Percentiles rank a stretch among this genome's conserved stretches.
Evolutionary conservation across 2,113 vertebrate species (phyloP).

Genomic region (Lophochroa leadbeateri): DNA sequence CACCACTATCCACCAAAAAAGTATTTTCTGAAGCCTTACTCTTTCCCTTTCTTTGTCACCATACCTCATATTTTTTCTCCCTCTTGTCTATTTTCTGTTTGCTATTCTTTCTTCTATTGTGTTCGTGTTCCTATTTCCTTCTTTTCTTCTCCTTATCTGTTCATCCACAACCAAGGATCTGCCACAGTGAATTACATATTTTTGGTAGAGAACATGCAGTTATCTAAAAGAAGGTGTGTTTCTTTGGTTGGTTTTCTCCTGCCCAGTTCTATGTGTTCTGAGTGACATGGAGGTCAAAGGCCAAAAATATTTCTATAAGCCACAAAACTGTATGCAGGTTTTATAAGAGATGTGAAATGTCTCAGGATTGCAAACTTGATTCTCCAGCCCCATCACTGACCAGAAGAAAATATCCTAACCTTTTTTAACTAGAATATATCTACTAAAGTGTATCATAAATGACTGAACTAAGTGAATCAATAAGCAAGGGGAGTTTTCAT

Average conservation of each 20-base stretch:
- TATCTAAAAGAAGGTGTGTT: neutral
- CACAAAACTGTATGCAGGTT: neutral
- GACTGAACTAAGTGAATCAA: slow-evolving; percentile 57
- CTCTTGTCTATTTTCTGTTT: neutral
- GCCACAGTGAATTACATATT: neutral
- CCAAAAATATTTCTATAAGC: neutral
- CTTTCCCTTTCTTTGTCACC: neutral
- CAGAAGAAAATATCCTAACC: neutral
- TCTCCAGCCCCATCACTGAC: neutral
- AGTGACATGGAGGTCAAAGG: neutral
- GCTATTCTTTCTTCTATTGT: neutral
- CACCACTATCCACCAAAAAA: neutral
- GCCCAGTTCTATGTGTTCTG: neutral
- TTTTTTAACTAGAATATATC: slow-evolving; percentile 33
- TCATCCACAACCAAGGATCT: neutral
- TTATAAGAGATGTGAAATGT: slow-evolving; percentile 15
- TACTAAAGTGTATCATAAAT: slow-evolving; percentile 45
- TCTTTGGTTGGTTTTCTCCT: neutral
- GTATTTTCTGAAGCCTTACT: neutral
- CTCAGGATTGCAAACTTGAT: neutral
- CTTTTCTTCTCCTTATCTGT: neutral
- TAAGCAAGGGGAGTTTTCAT: slow-evolving; percentile 20
- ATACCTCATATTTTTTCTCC: neutral
- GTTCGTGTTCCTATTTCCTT: neutral
- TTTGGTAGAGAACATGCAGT: neutral